A percentile compares a stretch with the other conserved stretches of the same genome.
Conservation (phyloP, 2,113 vertebrate species). For the Axis porcinus region DNA sequence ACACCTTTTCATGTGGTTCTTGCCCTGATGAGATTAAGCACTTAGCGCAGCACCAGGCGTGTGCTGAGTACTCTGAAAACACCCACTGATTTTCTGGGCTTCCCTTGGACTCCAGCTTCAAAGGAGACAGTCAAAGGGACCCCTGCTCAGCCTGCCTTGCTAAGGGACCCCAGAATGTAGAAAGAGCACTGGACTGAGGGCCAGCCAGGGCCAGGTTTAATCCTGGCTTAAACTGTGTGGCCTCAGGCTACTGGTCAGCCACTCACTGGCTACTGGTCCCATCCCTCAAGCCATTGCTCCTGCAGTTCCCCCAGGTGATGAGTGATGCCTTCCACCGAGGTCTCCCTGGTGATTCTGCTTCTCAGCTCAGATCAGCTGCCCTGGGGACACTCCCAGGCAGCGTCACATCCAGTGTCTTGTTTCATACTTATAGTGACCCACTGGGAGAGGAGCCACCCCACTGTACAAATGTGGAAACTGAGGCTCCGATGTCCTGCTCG, state of each 20-base stretch:
- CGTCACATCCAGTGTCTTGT: neutral
- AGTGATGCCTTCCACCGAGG: neutral
- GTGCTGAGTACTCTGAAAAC: neutral
- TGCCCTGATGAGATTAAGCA: neutral
- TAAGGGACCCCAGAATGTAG: neutral
- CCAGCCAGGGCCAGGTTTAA: neutral
- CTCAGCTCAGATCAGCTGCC: neutral
- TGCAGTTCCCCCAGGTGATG: accelerated
- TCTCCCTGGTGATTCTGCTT: neutral
- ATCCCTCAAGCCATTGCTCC: neutral
- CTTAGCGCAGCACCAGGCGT: neutral
- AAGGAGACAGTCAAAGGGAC: neutral
- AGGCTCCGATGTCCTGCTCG: neutral
- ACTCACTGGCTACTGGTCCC: neutral
- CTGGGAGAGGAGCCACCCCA: neutral
- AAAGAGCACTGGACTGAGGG: neutral
- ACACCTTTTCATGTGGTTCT: neutral
- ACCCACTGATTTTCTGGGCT: neutral
- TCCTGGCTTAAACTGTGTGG: neutral
- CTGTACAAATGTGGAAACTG: neutral
- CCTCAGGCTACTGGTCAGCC: neutral
- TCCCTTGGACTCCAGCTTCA: neutral
- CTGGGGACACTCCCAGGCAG: neutral
- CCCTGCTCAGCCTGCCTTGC: neutral
- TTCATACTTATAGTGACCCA: neutral